These are phyloP conservation scores for Abscondita cerata DNA, from an alignment of 2,888 invertebrate species.

Conservation along the genomic window DNA sequence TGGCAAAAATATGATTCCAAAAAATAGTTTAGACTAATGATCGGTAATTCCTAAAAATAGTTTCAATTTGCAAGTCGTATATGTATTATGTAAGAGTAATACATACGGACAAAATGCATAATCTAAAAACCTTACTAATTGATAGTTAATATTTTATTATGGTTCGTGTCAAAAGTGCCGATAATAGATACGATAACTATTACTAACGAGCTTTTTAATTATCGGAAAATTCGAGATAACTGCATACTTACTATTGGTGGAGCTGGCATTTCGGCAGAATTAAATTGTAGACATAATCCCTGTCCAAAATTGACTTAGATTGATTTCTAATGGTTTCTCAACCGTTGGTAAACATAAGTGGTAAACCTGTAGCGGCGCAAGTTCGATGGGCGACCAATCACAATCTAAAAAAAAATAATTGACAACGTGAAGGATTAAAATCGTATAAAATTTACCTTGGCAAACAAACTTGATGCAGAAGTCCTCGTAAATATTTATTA, in stretches of 20 bases:
- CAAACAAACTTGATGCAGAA: slow-evolving; percentile 76
- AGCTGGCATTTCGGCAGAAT: slow-evolving; percentile 63
- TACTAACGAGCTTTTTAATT: no score
- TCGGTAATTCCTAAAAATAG: no score
- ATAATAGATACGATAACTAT: no score
- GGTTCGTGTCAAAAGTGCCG: no score
- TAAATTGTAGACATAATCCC: slow-evolving; percentile 69
- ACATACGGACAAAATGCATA: no score
- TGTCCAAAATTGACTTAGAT: slow-evolving; percentile 64
- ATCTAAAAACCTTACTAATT: no score
- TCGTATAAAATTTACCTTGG: slow-evolving; percentile 60
- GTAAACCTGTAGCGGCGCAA: slow-evolving; percentile 70
- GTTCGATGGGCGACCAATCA: slow-evolving; percentile 73
- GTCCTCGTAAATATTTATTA: slow-evolving; percentile 72
- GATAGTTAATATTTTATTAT: no score
- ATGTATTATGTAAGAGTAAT: no score
- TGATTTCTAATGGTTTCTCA: slow-evolving; percentile 44
- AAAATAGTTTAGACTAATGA: no score
- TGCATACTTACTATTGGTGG: slow-evolving; percentile 62
- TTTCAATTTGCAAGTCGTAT: no score
- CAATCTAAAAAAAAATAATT: slow-evolving; percentile 61
- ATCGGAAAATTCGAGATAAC: no score
- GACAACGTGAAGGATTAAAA: not conserved
- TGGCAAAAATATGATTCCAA: no score
- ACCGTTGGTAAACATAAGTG: slow-evolving; percentile 62